These are phyloP conservation scores for Manacus vitellinus DNA, from an alignment of 2,113 vertebrate species.

Conservation along the genomic window DNA sequence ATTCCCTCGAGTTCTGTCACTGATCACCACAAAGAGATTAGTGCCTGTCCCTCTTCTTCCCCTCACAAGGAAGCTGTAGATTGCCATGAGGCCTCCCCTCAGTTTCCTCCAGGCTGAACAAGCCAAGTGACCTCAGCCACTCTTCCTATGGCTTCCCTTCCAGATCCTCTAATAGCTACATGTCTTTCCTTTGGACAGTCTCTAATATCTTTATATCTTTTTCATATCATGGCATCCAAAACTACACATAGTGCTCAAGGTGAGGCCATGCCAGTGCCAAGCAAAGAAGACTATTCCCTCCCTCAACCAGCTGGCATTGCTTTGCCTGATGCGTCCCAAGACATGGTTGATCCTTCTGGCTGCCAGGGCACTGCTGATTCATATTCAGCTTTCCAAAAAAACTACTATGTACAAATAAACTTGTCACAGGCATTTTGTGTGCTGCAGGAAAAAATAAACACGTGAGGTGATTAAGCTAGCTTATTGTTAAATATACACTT, in stretches of 20 bases:
- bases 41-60: not conserved
- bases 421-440: not conserved
- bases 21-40: not conserved
- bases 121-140: not conserved
- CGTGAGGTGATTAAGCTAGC: not conserved
- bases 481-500: not conserved
- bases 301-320: accelerated
- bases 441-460: not conserved
- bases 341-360: accelerated
- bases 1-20: not conserved
- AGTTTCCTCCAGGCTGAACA: not conserved
- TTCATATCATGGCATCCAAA: too few species aligned
- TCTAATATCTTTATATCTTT: not conserved
- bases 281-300: not conserved
- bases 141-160: not conserved
- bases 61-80: not conserved
- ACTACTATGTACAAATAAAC: not conserved
- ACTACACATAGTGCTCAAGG: accelerated
- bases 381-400: not conserved
- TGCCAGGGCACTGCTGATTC: not conserved
- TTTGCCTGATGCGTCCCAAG: not conserved
- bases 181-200: not conserved
- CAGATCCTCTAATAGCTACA: too few species aligned
- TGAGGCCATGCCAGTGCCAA: accelerated
- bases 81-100: too few species aligned